Evolutionary conservation across 1,140 invertebrate genomes (phyloP).

Genomic region (Drosophila lowei): DNA sequence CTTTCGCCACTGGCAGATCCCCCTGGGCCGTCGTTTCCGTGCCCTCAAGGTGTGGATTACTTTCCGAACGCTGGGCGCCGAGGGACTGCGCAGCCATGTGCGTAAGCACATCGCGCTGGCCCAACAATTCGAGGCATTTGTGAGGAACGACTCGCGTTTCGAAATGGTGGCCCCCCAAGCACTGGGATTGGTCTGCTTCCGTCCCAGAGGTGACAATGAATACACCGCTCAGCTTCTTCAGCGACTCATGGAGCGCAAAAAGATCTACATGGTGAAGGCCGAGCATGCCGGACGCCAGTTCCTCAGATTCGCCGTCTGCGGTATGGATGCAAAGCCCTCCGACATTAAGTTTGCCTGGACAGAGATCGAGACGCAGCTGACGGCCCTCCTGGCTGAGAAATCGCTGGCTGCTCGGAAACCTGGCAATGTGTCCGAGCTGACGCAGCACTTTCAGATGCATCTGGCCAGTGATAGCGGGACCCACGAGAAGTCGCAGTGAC

Average conservation of each 20-base stretch:
- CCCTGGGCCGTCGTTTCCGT: constrained; percentile 95
- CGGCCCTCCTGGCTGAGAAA: constrained; percentile 49
- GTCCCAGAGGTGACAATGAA: constrained; percentile 90
- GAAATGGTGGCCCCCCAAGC: constrained; percentile 89
- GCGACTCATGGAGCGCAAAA: constrained; percentile 89
- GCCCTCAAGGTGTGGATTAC: constrained; percentile 98
- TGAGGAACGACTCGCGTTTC: constrained; percentile 89
- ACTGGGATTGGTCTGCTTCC: constrained; percentile 95
- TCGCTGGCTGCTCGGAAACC: constrained; percentile 39
- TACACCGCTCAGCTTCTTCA: constrained; percentile 90
- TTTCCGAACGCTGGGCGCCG: constrained; percentile 91
- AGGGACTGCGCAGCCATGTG: constrained; percentile 91
- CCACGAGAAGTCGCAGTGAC: constrained; percentile 60
- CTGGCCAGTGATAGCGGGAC: constrained; percentile 27
- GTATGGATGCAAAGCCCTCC: constrained; percentile 86
- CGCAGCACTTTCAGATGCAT: constrained; percentile 59
- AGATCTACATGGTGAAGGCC: constrained; percentile 93
- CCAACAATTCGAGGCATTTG: constrained; percentile 89
- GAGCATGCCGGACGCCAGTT: constrained; percentile 88
- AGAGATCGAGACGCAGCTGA: constrained; percentile 87
- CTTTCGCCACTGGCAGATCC: constrained; percentile 98
- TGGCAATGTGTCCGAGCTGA: constrained; percentile 51
- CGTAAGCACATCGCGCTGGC: constrained; percentile 90
- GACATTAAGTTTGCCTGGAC: constrained; percentile 94
- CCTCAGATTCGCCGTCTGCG: constrained; percentile 93